phyloP scores from a whole-genome alignment of 2,888 invertebrate species.

The Nephrotoma guestfalica region DNA sequence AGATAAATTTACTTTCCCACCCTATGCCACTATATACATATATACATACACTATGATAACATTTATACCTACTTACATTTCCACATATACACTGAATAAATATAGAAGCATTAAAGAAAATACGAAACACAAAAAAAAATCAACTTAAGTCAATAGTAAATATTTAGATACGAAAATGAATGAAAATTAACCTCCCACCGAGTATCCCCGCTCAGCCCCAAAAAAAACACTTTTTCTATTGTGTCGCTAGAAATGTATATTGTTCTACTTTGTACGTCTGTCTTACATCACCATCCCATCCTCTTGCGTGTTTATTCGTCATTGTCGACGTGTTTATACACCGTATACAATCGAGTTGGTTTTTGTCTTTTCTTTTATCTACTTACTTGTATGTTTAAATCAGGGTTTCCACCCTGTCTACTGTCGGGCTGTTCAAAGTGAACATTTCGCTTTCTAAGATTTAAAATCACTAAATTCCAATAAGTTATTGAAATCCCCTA shows the following conservation, averaged over 20 bases:
- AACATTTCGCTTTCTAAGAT: too few relatives aligned
- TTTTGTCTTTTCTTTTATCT: background rate
- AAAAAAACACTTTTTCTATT: background rate
- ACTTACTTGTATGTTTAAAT: background rate
- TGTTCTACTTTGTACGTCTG: background rate
- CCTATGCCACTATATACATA: background rate
- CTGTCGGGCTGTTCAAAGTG: too few relatives aligned
- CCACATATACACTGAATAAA: background rate
- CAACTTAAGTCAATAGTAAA: background rate
- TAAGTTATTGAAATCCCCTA: too few relatives aligned
- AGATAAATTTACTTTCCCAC: background rate
- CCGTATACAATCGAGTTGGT: background rate
- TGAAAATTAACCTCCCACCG: background rate
- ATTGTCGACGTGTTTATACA: background rate
- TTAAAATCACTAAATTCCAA: too few relatives aligned
- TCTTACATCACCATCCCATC: background rate
- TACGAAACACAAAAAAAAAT: background rate
- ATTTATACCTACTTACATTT: background rate
- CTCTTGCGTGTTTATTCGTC: background rate
- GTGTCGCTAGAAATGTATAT: background rate
- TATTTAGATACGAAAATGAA: background rate
- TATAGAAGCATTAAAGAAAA: background rate
- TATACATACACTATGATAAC: background rate
- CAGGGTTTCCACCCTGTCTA: too few relatives aligned
- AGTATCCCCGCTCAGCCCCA: background rate